Evolutionary conservation across 2,888 invertebrate species (phyloP), one percentile per base, ranked within the genome.

Genomic region (Lepidocyrtinus sp.): DNA sequence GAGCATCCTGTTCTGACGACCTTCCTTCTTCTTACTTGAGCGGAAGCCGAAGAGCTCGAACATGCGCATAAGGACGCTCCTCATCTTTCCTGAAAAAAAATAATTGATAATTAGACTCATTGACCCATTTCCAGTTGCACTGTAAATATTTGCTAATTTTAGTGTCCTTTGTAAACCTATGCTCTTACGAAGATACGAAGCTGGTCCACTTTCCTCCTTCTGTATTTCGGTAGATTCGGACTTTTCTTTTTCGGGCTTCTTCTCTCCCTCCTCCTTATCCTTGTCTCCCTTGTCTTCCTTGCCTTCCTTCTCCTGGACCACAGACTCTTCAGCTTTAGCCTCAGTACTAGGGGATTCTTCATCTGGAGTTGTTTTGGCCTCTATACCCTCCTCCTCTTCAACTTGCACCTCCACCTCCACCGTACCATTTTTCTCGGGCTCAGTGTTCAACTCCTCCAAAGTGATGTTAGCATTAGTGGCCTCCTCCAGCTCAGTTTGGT

Each of bases 21-120:
- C 75, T 25, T 82, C 82, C 64, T 82, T 82, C 67, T 83, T 74
- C 65, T 83, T 84, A 17, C 69, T 70, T 17, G 72, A 70, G 2
- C 82, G 36, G 25, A 85, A 75, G 21, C 86, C 86, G 27, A 86
- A 65, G 50, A 83, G 68, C 17, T 84, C 82, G 17, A 85, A 46
- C 1, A 86, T 68, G 17, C 85, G 69, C 61, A 79, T 84, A 12
- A 86, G 46, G 12, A 85, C 59, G 21, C 65, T 45, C 46, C 80
- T 82, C 72, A 78, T 50, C 59, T 61, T 67, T 0, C 67, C 78
- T 75, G 36, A n/a, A 75, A 26, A 45, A 3, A 36, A 50, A 64
- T 26, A 27, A n/a, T n/a, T n/a, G n/a, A n/a, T n/a, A n/a, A n/a
- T n/a, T n/a, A n/a, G n/a, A n/a, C n/a, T n/a, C n/a, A n/a, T n/a